These are phyloP conservation scores for Amphiprion ocellaris DNA, from an alignment of 2,113 vertebrate species.

Conservation along the genomic window DNA sequence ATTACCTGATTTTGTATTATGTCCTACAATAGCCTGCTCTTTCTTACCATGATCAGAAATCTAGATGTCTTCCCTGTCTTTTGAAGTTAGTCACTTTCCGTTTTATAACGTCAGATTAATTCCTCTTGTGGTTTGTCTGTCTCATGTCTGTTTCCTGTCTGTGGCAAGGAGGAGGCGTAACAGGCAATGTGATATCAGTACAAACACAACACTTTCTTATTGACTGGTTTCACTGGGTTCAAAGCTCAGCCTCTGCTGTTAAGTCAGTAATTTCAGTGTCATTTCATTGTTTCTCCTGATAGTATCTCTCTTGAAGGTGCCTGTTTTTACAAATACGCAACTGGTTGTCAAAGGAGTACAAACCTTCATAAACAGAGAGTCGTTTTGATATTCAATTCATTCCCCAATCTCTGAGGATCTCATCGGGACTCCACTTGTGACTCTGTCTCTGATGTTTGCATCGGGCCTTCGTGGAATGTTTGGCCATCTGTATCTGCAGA, in stretches of 20 bases:
- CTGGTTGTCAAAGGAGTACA: background rate
- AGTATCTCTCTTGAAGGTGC: background rate
- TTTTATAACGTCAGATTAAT: background rate
- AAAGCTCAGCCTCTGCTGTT: conserved; percentile 44
- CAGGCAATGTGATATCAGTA: conserved; percentile 37
- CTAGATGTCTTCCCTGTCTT: conserved; percentile 15
- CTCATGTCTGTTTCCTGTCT: conserved; percentile 37
- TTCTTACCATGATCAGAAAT: background rate
- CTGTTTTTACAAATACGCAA: conserved; percentile 7
- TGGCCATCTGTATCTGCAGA: conserved; percentile 61
- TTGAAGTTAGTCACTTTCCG: conserved; percentile 1
- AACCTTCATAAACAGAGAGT: background rate
- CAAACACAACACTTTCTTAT: conserved; percentile 35
- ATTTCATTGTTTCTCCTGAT: conserved; percentile 5
- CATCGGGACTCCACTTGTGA: conserved; percentile 20
- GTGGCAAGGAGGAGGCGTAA: conserved; percentile 15
- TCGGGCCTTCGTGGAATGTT: conserved; percentile 64
- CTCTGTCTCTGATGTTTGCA: conserved; percentile 46
- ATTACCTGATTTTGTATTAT: background rate
- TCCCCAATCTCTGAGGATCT: conserved; percentile 25
- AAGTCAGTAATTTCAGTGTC: conserved; percentile 18
- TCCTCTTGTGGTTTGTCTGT: conserved; percentile 33
- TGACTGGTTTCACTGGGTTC: conserved; percentile 20
- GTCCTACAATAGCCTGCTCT: background rate
- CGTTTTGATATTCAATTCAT: conserved; percentile 8